Percentiles rank a stretch among this genome's conserved stretches.
These are phyloP conservation scores for Eremophila alpestris DNA, from an alignment of 2,797 vertebrate species.

Conservation along the genomic window DNA sequence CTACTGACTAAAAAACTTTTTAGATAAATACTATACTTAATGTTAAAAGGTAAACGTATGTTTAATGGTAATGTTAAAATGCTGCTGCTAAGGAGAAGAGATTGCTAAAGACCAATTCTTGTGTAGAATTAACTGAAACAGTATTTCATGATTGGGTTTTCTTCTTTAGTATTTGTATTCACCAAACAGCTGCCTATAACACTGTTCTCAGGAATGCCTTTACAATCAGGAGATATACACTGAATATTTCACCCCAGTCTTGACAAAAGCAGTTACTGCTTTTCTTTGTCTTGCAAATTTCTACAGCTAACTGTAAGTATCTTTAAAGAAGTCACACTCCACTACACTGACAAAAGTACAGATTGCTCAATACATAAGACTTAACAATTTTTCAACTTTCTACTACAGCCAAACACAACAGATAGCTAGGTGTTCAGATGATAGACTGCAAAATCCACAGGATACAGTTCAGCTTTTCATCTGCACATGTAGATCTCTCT, in stretches of 20 bases:
- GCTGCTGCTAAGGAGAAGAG: background rate
- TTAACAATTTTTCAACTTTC: background rate
- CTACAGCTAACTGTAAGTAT: background rate
- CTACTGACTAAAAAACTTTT: background rate
- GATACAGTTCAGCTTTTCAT: background rate
- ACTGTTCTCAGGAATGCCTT: background rate
- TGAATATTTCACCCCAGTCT: background rate
- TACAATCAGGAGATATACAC: background rate
- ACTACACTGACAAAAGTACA: background rate
- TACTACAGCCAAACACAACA: background rate
- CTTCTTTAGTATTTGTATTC: background rate
- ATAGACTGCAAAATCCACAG: background rate
- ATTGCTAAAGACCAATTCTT: background rate
- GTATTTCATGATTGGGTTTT: background rate
- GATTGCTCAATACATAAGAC: background rate
- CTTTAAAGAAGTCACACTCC: background rate
- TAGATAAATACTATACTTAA: background rate
- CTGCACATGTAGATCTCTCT: background rate
- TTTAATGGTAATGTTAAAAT: background rate
- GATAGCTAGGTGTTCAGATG: background rate
- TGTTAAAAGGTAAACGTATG: background rate
- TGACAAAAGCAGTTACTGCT: background rate
- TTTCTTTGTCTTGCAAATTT: background rate
- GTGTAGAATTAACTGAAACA: background rate
- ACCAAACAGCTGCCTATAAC: background rate